Evolutionary conservation across 2,113 vertebrate species (phyloP).

Genomic region (Pelusios castaneus): DNA sequence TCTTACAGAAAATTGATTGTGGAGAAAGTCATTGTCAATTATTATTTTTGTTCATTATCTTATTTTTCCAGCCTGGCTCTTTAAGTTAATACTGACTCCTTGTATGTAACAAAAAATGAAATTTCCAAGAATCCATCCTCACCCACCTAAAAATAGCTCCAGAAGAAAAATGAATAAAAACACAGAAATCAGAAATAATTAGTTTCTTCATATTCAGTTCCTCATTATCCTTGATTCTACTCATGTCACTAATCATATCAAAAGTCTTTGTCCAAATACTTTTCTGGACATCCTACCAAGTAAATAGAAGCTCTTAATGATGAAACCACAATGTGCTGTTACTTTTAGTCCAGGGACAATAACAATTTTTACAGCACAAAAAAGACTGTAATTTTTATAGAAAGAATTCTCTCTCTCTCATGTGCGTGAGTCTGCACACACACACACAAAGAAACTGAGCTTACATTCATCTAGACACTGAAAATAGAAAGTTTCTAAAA

Average conservation of each 20-base stretch:
- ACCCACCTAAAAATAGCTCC: not conserved
- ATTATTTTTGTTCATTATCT: not conserved
- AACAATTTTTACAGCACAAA: conserved; percentile 25
- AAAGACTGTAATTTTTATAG: conserved; percentile 13
- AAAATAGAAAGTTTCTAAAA: not conserved
- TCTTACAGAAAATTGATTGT: not conserved
- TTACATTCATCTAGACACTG: not conserved
- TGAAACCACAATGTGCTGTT: conserved; percentile 26
- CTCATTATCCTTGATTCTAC: conserved; percentile 27
- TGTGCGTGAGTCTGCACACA: too few relatives aligned
- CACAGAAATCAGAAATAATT: not conserved
- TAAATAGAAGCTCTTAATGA: conserved; percentile 33
- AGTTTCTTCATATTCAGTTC: conserved; percentile 14
- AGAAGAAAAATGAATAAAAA: not conserved
- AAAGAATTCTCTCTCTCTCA: not conserved
- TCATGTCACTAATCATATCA: conserved; percentile 9
- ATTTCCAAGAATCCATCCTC: not conserved
- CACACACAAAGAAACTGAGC: not conserved
- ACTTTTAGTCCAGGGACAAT: not conserved
- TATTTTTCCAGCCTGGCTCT: not conserved
- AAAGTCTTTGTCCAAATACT: not conserved
- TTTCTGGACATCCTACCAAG: conserved; percentile 5
- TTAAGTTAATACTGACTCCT: conserved; percentile 5
- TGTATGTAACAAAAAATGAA: conserved; percentile 6
- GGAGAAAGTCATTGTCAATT: not conserved